Evolutionary conservation across 2,113 vertebrate species (phyloP).

Genomic region (Oplegnathus fasciatus): DNA sequence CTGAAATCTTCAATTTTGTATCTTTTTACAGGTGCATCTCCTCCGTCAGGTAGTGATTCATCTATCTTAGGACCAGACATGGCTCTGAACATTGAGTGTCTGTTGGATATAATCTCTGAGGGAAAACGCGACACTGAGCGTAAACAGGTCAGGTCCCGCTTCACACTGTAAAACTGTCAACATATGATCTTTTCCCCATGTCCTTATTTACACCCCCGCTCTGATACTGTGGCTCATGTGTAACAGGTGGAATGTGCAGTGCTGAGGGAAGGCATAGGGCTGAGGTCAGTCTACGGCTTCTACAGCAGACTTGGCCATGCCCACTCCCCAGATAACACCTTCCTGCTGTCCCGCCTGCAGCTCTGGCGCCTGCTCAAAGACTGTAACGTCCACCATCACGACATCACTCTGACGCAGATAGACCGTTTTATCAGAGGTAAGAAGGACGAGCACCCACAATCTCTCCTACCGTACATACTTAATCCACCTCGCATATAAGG

Average conservation of each 20-base stretch:
- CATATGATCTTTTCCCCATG: not conserved
- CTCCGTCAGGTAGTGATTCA: slow-evolving; percentile 27
- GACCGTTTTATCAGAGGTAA: slow-evolving; percentile 85
- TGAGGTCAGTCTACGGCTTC: slow-evolving; percentile 88
- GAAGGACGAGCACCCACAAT: not conserved
- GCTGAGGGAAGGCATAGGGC: slow-evolving; percentile 81
- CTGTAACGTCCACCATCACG: slow-evolving; percentile 86
- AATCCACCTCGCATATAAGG: not conserved
- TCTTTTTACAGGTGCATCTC: slow-evolving; percentile 53
- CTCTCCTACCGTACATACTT: not conserved
- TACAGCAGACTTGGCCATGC: slow-evolving; percentile 89
- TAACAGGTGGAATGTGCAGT: slow-evolving; percentile 88
- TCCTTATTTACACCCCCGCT: accelerated
- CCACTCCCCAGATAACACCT: slow-evolving; percentile 82
- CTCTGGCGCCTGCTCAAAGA: slow-evolving; percentile 95
- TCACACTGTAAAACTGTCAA: too few relatives aligned
- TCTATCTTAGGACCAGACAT: slow-evolving; percentile 78
- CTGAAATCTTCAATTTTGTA: not conserved
- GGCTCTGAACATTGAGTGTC: slow-evolving; percentile 79
- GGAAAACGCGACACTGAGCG: slow-evolving; percentile 77
- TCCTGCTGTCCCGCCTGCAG: slow-evolving; percentile 88
- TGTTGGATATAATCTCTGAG: slow-evolving; percentile 84
- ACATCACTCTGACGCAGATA: slow-evolving; percentile 85
- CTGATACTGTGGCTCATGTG: not conserved
- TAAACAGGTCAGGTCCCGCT: slow-evolving; percentile 83